Conservation (phyloP, 1,140 invertebrate species). For the Frieseomelitta varia region DNA sequence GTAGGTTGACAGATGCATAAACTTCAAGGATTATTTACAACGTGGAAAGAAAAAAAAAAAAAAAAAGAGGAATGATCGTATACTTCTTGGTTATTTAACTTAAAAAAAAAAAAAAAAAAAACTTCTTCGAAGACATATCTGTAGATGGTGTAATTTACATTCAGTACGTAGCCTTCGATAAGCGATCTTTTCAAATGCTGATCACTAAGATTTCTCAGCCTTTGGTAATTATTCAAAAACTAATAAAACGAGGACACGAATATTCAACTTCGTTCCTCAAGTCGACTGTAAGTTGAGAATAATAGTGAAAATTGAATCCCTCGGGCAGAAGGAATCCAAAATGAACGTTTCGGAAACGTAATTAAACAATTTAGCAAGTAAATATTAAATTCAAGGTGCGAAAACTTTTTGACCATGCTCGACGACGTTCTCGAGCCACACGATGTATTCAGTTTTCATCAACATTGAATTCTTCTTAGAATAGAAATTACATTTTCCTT, state of each 20-base stretch:
- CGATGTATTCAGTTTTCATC: not conserved
- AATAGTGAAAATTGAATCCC: not conserved
- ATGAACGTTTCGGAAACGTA: not conserved
- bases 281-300: not conserved
- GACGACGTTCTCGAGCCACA: not conserved
- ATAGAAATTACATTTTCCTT: not conserved
- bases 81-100: not conserved
- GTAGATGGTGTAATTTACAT: not conserved
- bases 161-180: not conserved
- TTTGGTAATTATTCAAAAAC: not conserved
- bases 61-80: not conserved
- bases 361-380: not conserved
- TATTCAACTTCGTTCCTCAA: not conserved
- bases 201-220: not conserved
- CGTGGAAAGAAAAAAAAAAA: not conserved
- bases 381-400: not conserved
- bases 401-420: not conserved
- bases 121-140: not conserved
- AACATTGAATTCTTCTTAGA: not conserved
- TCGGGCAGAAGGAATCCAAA: not conserved
- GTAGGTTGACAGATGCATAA: not conserved
- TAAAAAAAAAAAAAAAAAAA: not conserved
- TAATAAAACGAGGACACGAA: not conserved
- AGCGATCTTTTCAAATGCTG: not conserved
- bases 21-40: not conserved